Conservation (phyloP, 2,888 invertebrate genomes). For the Noctua comes region DNA sequence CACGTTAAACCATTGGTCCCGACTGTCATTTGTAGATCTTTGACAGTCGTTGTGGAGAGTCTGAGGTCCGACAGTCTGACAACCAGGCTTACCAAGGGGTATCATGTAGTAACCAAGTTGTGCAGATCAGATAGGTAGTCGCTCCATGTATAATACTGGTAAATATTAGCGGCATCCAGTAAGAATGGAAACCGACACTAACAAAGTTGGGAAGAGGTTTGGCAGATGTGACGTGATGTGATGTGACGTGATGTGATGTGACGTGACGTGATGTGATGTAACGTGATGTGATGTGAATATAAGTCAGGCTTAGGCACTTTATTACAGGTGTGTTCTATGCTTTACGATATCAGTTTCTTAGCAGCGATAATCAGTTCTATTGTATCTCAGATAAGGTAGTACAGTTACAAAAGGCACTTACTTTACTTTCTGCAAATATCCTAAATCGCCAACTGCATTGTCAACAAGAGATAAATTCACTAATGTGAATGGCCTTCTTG, state of each 20-base stretch:
- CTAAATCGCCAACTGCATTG: constrained; percentile 24
- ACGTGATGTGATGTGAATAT: neutral
- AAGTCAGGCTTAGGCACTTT: neutral
- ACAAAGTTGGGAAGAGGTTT: neutral
- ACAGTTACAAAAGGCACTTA: constrained; percentile 18
- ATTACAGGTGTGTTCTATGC: neutral
- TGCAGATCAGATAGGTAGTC: neutral
- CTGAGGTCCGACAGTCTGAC: neutral
- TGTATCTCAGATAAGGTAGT: constrained; percentile 31
- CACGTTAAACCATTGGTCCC: neutral
- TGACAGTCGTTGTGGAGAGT: neutral
- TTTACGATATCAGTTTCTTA: constrained; percentile 18
- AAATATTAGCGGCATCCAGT: neutral
- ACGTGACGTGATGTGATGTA: neutral
- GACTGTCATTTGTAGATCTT: neutral
- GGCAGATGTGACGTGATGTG: neutral
- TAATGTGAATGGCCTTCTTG: neutral
- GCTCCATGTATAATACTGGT: neutral
- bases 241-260: neutral
- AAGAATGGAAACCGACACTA: neutral
- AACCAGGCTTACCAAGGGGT: neutral
- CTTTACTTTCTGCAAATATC: constrained; percentile 15
- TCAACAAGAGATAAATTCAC: neutral
- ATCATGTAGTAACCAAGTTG: neutral
- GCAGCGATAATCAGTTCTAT: constrained; percentile 17